Evolutionary conservation across 2,113 vertebrate species (phyloP).

Genomic region (Serranochromis macrocephalus): DNA sequence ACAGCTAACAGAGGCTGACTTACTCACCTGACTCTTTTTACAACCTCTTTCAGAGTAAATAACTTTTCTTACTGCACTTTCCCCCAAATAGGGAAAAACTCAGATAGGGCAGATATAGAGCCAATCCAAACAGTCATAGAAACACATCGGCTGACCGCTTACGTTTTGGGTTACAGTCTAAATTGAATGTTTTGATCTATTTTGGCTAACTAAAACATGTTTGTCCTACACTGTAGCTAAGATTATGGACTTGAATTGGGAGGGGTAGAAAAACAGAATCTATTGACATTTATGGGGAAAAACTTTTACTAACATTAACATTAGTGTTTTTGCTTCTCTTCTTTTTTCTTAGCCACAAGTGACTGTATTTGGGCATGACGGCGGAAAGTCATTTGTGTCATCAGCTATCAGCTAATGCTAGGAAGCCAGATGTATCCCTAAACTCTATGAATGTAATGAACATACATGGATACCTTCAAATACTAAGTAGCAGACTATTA

Average conservation of each 20-base stretch:
- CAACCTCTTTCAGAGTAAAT: not conserved
- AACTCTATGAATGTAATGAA: not conserved
- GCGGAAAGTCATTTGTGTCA: not conserved
- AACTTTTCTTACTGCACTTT: not conserved
- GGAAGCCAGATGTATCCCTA: not conserved
- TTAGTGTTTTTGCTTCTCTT: not conserved
- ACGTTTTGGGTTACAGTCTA: not conserved
- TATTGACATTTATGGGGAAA: not conserved
- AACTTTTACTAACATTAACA: not conserved
- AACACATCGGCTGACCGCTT: not conserved
- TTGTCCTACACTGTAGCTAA: not conserved
- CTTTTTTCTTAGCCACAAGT: not conserved
- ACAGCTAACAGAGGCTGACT: not conserved
- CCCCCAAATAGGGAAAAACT: not conserved
- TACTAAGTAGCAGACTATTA: not conserved
- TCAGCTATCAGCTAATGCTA: not conserved
- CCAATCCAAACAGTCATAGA: not conserved
- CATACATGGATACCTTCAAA: not conserved
- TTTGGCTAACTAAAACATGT: not conserved
- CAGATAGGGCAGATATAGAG: not conserved
- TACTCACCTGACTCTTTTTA: not conserved
- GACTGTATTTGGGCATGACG: not conserved
- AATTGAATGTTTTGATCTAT: not conserved
- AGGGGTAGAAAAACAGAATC: not conserved
- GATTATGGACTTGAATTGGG: not conserved